Evolutionary conservation across 1,140 invertebrate genomes (phyloP).

Genomic region (Mamestra configurata): DNA sequence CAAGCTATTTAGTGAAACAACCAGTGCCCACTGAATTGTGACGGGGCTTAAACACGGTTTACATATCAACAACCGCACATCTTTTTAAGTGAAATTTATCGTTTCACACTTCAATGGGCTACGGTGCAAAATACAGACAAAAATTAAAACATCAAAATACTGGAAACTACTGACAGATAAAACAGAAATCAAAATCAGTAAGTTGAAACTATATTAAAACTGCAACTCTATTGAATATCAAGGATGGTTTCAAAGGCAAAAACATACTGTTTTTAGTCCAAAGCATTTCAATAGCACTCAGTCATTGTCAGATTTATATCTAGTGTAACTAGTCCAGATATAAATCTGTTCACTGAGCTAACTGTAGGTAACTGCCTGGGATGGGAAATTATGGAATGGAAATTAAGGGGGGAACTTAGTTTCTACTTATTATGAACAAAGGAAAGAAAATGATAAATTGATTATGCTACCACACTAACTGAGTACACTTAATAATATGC

Average conservation of each 20-base stretch:
- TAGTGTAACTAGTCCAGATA: conserved; percentile 13
- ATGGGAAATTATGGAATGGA: conserved; percentile 19
- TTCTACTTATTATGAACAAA: neutral
- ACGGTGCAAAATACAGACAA: neutral
- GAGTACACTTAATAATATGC: neutral
- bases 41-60: conserved; percentile 20
- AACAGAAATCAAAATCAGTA: conserved; percentile 2
- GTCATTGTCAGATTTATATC: conserved; percentile 40
- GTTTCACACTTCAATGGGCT: neutral
- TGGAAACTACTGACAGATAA: conserved; percentile 32
- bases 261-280: conserved; percentile 18
- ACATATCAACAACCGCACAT: conserved; percentile 23
- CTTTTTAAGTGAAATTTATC: conserved; percentile 24
- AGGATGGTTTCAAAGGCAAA: conserved; percentile 27
- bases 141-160: conserved; percentile 33
- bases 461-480: neutral
- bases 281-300: conserved; percentile 22
- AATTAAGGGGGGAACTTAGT: neutral
- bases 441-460: conserved; percentile 10
- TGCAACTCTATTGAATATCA: neutral
- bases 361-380: conserved; percentile 19
- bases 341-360: conserved; percentile 22
- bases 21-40: conserved; percentile 36
- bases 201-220: neutral
- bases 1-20: conserved; percentile 49